These are phyloP conservation scores for Cheirogaleus major DNA, from an alignment of 2,797 vertebrate genomes.

Conservation along the genomic window DNA sequence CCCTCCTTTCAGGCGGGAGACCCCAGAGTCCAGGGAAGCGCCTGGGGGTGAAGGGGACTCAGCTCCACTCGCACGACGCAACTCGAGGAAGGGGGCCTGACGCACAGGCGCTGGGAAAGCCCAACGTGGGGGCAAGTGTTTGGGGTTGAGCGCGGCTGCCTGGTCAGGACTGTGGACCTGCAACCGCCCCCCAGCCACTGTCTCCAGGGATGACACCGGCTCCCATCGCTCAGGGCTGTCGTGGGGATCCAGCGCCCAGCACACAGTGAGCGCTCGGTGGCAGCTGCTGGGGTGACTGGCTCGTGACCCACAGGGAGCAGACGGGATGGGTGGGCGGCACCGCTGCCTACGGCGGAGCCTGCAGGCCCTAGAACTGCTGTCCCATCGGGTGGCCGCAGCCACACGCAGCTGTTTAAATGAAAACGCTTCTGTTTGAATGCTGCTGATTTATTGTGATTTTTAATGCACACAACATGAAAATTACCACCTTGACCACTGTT, in stretches of 20 bases:
- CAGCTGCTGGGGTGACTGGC: rapidly evolving
- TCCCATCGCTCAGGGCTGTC: background rate
- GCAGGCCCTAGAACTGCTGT: background rate
- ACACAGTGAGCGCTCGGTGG: rapidly evolving
- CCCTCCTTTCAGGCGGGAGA: rapidly evolving
- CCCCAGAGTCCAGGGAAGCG: rapidly evolving
- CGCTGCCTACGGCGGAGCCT: background rate
- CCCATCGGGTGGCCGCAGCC: background rate
- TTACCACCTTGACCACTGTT: background rate
- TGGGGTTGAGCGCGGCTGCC: rapidly evolving
- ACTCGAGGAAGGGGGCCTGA: too few relatives aligned
- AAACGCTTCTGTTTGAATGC: background rate
- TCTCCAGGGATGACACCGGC: rapidly evolving
- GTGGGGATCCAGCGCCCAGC: rapidly evolving
- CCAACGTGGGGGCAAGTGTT: background rate
- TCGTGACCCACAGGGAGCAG: rapidly evolving
- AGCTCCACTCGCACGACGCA: background rate
- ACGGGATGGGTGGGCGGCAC: background rate
- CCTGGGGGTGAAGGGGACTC: background rate
- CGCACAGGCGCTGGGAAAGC: background rate
- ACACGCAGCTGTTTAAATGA: rapidly evolving
- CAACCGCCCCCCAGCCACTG: background rate
- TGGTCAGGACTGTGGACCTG: rapidly evolving
- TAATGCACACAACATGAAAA: rapidly evolving
- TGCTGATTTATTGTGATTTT: too few relatives aligned